These are phyloP conservation scores for Nasua narica DNA, from an alignment of 2,797 vertebrate genomes.

Conservation along the genomic window DNA sequence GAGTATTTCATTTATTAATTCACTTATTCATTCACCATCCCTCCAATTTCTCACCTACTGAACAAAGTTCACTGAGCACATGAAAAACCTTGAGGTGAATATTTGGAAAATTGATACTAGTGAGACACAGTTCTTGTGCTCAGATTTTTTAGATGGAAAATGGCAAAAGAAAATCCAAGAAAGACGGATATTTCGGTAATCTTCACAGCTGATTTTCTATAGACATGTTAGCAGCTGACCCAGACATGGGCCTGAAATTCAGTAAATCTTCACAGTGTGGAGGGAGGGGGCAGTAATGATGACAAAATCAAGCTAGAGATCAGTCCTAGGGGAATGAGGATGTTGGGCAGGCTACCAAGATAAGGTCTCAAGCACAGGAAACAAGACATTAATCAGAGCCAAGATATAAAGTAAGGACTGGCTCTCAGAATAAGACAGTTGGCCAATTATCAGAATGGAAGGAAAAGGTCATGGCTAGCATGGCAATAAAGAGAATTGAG, in stretches of 20 bases:
- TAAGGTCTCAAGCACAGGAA: slow-evolving; percentile 49
- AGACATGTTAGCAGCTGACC: background rate
- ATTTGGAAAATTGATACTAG: slow-evolving; percentile 5
- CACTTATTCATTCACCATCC: background rate
- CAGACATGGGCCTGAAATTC: background rate
- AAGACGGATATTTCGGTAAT: background rate
- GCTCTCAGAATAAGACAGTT: slow-evolving; percentile 53
- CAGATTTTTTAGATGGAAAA: slow-evolving; percentile 7
- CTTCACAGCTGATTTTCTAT: background rate
- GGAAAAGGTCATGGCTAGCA: slow-evolving; percentile 33
- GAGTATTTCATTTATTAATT: background rate
- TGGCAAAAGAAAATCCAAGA: background rate
- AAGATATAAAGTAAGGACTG: slow-evolving; percentile 58
- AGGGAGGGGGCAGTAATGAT: background rate
- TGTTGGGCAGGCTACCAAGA: slow-evolving; percentile 22
- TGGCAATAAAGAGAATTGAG: slow-evolving; percentile 44
- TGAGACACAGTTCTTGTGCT: background rate
- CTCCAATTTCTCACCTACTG: background rate
- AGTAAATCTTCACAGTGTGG: background rate
- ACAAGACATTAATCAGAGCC: slow-evolving; percentile 54
- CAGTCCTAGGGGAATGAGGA: slow-evolving; percentile 17
- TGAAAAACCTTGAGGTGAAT: background rate
- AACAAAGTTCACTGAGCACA: background rate
- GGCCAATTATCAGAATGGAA: slow-evolving; percentile 54
- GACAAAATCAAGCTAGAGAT: slow-evolving; percentile 32